A percentile compares a stretch with the other conserved stretches of the same genome.
phyloP scores from a whole-genome alignment of 2,113 vertebrate species.

The Lagopus leucura region DNA sequence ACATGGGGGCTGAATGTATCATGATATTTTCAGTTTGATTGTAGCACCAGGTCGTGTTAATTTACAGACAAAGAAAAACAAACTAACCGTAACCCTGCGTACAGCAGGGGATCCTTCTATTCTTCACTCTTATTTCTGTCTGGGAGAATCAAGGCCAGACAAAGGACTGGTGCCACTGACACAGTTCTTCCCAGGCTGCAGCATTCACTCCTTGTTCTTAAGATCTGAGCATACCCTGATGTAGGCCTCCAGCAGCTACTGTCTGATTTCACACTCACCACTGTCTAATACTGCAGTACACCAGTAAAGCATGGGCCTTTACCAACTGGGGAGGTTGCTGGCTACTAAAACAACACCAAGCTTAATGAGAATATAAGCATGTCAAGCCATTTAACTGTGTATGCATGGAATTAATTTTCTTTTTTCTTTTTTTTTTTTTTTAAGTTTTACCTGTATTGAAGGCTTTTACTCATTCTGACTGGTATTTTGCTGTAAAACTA shows the following conservation, averaged over 20 bases:
- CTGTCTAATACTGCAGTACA: conserved; percentile 36
- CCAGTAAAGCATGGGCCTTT: conserved; percentile 69
- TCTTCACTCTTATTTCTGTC: conserved; percentile 16
- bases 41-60: not conserved
- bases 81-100: not conserved
- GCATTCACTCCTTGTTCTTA: conserved; percentile 35
- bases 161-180: conserved; percentile 41
- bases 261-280: conserved; percentile 63
- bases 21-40: not conserved
- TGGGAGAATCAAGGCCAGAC: conserved; percentile 17
- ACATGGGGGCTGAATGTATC: not conserved
- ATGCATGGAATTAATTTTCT: conserved; percentile 75
- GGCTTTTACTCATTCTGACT: conserved; percentile 76
- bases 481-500: conserved; percentile 80
- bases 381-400: conserved; percentile 73
- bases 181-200: conserved; percentile 2
- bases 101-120: not conserved
- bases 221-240: conserved; percentile 1
- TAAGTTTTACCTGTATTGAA: conserved; percentile 48
- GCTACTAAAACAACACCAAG: conserved; percentile 68
- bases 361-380: conserved; percentile 70
- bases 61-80: conserved; percentile 18
- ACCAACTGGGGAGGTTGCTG: conserved; percentile 32
- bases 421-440: conserved; percentile 21
- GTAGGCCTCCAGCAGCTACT: conserved; percentile 70